Percentiles rank a stretch among this genome's conserved stretches.
Conservation (phyloP, 2,113 vertebrate genomes). For the Puma concolor region DNA sequence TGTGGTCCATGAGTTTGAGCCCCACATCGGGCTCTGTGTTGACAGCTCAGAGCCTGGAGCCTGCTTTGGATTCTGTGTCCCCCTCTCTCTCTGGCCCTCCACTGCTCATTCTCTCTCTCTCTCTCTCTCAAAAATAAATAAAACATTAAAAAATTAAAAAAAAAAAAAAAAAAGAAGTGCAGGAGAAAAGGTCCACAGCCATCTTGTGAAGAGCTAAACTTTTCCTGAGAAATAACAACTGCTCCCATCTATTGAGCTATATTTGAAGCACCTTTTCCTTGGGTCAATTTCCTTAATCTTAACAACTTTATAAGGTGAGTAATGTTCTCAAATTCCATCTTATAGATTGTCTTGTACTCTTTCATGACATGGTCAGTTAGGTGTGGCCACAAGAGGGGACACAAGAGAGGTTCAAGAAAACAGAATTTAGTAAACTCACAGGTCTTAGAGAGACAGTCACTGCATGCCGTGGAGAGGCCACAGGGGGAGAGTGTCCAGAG, state of each 20-base stretch:
- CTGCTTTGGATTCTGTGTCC: no score
- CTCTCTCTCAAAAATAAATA: no score
- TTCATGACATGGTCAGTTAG: neutral
- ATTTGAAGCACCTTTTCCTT: neutral
- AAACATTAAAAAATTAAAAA: no score
- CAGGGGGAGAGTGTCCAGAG: neutral
- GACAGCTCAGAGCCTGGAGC: no score
- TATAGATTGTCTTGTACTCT: neutral
- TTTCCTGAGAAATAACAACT: slow-evolving; percentile 19
- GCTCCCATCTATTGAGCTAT: neutral
- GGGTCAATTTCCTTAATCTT: neutral
- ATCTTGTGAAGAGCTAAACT: neutral
- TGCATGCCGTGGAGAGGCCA: neutral
- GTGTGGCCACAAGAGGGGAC: neutral
- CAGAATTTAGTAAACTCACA: neutral
- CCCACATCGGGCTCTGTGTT: no score
- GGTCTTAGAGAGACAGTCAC: neutral
- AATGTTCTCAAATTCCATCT: neutral
- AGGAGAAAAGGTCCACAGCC: neutral
- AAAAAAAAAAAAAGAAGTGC: neutral
- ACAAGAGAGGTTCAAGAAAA: neutral
- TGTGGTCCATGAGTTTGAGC: no score
- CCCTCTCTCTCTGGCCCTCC: no score
- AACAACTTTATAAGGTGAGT: neutral
- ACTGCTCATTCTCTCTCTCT: no score